Percentiles rank a stretch among this genome's conserved stretches.
These are phyloP conservation scores for Rhopalosiphum maidis DNA, from an alignment of 1,140 invertebrate genomes.

Conservation along the genomic window DNA sequence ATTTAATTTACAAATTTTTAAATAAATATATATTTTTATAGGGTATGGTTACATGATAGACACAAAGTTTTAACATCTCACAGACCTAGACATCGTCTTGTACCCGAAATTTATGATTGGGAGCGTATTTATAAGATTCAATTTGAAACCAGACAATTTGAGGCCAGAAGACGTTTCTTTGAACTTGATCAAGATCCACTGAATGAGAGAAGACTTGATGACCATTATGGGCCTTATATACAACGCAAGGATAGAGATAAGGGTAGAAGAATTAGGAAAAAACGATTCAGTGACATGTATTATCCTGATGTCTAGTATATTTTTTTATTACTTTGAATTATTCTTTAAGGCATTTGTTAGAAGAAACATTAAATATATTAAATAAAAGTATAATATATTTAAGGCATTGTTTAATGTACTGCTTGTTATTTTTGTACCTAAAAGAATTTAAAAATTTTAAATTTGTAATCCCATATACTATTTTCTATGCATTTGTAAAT, in stretches of 20 bases:
- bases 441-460: neutral
- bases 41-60: slow-evolving; percentile 63
- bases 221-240: slow-evolving; percentile 40
- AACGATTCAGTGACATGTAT: slow-evolving; percentile 52
- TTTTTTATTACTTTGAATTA: neutral
- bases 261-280: neutral
- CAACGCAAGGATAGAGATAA: slow-evolving; percentile 46
- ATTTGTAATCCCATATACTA: too few species aligned
- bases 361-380: neutral
- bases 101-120: slow-evolving; percentile 61
- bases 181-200: slow-evolving; percentile 60
- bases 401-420: neutral
- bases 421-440: neutral
- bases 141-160: slow-evolving; percentile 59
- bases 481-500: neutral
- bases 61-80: slow-evolving; percentile 56
- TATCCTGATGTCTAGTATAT: slow-evolving; percentile 46
- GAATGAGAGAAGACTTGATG: slow-evolving; percentile 59
- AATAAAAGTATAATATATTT: neutral
- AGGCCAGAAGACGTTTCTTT: slow-evolving; percentile 60
- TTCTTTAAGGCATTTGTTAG: slow-evolving; percentile 20
- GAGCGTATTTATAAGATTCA: slow-evolving; percentile 61
- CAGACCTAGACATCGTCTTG: slow-evolving; percentile 59
- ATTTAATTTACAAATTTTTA: neutral
- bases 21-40: slow-evolving; percentile 64